Base-by-base conservation (phyloP, 2,888 invertebrate species). In the Pammene aurita region DNA sequence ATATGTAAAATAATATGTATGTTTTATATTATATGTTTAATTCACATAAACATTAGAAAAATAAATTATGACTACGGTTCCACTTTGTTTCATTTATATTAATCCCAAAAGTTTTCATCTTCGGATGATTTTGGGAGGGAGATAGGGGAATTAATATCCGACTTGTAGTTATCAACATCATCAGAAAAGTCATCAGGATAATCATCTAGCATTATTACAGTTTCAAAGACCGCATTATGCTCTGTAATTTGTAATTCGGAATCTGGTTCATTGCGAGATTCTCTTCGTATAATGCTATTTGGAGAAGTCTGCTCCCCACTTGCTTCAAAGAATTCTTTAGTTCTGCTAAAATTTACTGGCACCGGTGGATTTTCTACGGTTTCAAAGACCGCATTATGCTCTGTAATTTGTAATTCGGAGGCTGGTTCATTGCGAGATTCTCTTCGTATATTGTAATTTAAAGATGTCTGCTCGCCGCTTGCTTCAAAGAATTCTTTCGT, bases 1-100 rank as follows among this genome's bases (percentile, higher is more conserved):
- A 80, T 82, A 83, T 80, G 80, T 81, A 77, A 81, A 78, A 81
- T 71, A 75, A 74, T 72, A 78, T 77, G 78, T 84, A 84, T 85
- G 81, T 88, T 87, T 86, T 89, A 84, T 87, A 86, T 61, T 63
- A 66, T 78, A 82, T 78, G 79, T 85, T 88, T 84, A 82, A 85
- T 86, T 87, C 82, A 83, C 79, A 77, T 80, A 81, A 52, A 83
- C 75, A 78, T 82, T 81, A 84, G 75, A 78, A 75, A 84, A 88
- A 87, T 89, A 89, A 88, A 89, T 86, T 84, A 88, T 87, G 84
- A 86, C 80, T 83, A 71, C 26, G 84, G 83, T 85, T 87, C 74
- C 69, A 72, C 61, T 71, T 55, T 74, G 77, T 83, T 84, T 82
- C 41, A 74, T 82, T 73, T 75, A 84, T 80, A 85, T 7, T 75